These are phyloP conservation scores for Auanema sp. DNA, from an alignment of 2,888 invertebrate species.

Conservation along the genomic window DNA sequence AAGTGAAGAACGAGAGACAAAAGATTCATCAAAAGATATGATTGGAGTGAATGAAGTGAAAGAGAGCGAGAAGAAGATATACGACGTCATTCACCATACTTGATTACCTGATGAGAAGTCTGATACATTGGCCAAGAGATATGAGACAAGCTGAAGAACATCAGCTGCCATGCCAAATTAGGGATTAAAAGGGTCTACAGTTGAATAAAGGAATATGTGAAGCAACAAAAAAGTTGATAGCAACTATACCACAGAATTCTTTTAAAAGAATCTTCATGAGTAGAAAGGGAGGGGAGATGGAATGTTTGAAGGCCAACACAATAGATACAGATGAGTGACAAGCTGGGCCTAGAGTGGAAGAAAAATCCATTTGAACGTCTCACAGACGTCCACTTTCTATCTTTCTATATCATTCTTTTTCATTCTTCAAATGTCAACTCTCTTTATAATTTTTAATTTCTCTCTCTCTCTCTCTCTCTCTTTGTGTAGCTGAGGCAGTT, in stretches of 20 bases:
- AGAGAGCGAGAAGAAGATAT: too few species aligned
- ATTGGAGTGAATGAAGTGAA: too few species aligned
- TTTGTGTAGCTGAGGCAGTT: too few species aligned
- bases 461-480: too few species aligned
- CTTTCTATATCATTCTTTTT: too few species aligned
- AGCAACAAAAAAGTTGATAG: slow-evolving; percentile 2
- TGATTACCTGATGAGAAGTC: slow-evolving; percentile 46
- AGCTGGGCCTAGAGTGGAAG: slow-evolving; percentile 13
- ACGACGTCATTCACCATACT: too few species aligned
- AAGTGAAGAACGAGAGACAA: too few species aligned
- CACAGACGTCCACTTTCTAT: slow-evolving; percentile 17
- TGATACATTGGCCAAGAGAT: slow-evolving; percentile 61
- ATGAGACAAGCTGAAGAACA: slow-evolving; percentile 59
- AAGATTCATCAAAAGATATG: too few species aligned
- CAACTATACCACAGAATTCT: slow-evolving; percentile 1
- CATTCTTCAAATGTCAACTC: too few species aligned
- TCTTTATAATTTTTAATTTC: too few species aligned
- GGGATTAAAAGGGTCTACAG: not conserved
- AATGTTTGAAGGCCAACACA: slow-evolving; percentile 21
- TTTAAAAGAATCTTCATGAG: slow-evolving; percentile 10
- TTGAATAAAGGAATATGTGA: not conserved
- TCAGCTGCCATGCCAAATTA: slow-evolving; percentile 52
- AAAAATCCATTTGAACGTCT: slow-evolving; percentile 17
- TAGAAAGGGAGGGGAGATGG: slow-evolving; percentile 10
- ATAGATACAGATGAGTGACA: slow-evolving; percentile 20